Base-by-base conservation (phyloP, 2,888 invertebrate species). In the Seira musarum region DNA sequence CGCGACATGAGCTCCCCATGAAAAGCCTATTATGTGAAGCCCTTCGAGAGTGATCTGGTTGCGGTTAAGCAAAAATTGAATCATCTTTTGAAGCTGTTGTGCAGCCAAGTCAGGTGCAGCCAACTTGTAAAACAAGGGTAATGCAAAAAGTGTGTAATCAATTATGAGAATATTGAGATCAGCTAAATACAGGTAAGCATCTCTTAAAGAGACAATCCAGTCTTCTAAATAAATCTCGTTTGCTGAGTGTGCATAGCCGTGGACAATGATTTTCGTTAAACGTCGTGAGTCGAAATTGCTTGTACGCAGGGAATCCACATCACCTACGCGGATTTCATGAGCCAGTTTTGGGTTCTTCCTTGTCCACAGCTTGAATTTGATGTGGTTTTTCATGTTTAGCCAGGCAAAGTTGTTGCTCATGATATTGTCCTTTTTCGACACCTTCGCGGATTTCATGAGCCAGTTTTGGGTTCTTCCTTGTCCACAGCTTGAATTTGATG, bases 311-410 rank as follows among this genome's bases (percentile, higher is more conserved):
- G 80, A 71, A 15, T 82, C 81, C 30, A 83, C 13, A 61, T 83
- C 76, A 1, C 79, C 80, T 17, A 82, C 67, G 25, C 78, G 77
- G 10, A 85, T 83, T 79, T 85, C 85, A 67, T 83, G 83, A 63
- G 85, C 85, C 71, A 80, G 74, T 46, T 76, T 75, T 35, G 83
- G 82, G 76, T 85, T 64, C 57, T 79, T 83, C 81, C 85, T 78
- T 17, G 84, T 83, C 85, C 85, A 85, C 6, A 85, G 19, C 53
- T 83, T 84, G 64, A 83, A 85, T 63, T 82, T 80, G 13, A 85
- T 70, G 57, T 80, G 76, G 77, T 80, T 83, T 77, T 83, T 83
- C 74, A 84, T 71, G 79, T 84, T 85, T 10, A 85, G 30, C 83
- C 83, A 85, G 24, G 68, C 77, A 60, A 85, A 78, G 71, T 84